Evolutionary conservation across 2,888 invertebrate genomes (phyloP).

Genomic region (Ochropacha duplaris): DNA sequence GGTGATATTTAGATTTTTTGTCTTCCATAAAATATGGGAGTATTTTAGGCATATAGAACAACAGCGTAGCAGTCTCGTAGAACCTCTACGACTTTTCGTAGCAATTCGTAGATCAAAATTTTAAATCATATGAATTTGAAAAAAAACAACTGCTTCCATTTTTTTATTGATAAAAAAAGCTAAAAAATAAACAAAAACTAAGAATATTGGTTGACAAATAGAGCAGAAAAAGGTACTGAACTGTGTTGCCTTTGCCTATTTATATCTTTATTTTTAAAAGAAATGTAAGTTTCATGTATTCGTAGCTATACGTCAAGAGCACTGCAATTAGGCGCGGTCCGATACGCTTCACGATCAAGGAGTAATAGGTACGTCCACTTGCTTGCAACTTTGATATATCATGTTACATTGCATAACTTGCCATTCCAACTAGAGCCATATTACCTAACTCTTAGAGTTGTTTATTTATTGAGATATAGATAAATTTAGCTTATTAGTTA

Average conservation of each 20-base stretch:
- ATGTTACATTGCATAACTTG: background rate
- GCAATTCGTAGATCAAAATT: background rate
- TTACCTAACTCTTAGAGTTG: background rate
- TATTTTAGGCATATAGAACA: no score
- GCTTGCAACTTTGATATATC: background rate
- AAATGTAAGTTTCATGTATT: background rate
- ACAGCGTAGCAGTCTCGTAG: background rate
- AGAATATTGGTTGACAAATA: no score
- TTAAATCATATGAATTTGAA: no score
- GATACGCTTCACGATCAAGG: constrained; percentile 10
- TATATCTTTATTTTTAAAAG: no score
- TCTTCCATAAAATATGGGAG: no score
- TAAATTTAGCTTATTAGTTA: no score
- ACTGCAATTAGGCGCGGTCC: constrained; percentile 8
- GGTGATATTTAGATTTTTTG: no score
- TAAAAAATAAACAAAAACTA: no score
- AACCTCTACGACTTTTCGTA: background rate
- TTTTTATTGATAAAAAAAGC: no score
- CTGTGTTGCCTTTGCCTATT: no score
- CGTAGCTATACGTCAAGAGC: background rate
- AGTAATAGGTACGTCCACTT: constrained; percentile 4
- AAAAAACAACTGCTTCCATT: no score
- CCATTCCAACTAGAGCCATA: background rate
- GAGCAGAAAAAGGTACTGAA: no score
- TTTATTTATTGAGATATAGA: background rate